A percentile compares a stretch with the other conserved stretches of the same genome.
Evolutionary conservation across 2,113 vertebrate genomes (phyloP).

Genomic region (Ancistrus triradiatus): DNA sequence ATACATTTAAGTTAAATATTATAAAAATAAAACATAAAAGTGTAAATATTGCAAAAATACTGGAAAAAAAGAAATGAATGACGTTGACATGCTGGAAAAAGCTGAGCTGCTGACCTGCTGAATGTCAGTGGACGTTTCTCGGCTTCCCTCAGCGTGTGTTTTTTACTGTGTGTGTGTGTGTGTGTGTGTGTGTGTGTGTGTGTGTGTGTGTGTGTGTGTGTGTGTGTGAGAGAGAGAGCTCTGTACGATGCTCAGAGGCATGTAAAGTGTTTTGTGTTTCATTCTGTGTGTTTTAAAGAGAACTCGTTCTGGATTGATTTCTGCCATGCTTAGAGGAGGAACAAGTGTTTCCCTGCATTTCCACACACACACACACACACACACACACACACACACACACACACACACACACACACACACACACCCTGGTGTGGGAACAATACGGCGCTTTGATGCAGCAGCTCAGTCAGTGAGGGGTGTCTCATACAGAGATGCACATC

Average conservation of each 20-base stretch:
- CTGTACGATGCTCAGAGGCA: background rate
- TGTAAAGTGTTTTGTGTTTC: background rate
- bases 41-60: too few species aligned
- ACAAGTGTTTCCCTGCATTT: slow-evolving; percentile 49
- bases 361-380: slow-evolving; percentile 33
- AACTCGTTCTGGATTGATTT: background rate
- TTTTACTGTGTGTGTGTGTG: too few species aligned
- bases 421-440: slow-evolving; percentile 49
- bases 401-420: slow-evolving; percentile 18
- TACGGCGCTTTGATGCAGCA: slow-evolving; percentile 63
- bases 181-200: background rate
- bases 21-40: too few species aligned
- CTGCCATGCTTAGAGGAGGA: slow-evolving; percentile 32
- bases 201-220: slow-evolving; percentile 1
- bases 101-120: background rate
- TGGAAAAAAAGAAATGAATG: too few species aligned
- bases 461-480: slow-evolving; percentile 57
- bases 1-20: too few species aligned
- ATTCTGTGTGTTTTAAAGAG: background rate
- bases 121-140: background rate
- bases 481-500: slow-evolving; percentile 48
- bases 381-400: slow-evolving; percentile 24
- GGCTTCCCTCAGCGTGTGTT: background rate
- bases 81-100: background rate
- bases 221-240: background rate